Evolutionary conservation across 2,113 vertebrate genomes (phyloP), one percentile per base, ranked within the genome.

Genomic region (Cairina moschata): DNA sequence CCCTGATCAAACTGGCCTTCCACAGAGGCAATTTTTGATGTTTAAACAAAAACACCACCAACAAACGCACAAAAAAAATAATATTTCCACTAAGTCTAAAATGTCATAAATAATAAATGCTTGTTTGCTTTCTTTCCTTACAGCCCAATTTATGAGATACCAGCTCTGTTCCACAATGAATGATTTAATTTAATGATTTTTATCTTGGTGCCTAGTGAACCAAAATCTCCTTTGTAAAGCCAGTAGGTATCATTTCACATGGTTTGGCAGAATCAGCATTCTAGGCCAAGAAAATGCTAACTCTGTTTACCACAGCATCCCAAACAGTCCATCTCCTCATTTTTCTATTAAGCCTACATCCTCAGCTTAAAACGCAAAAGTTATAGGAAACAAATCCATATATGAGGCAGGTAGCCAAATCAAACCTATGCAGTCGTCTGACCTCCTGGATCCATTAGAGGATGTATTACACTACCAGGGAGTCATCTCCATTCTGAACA

Each of bases 1-100:
- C 54, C 54, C 78, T 89, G 54, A 97, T 84, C 66, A 83, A 88
- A 73, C 36, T 42, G 62, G 12, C n/a, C 67, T 95, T 85, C 83
- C n/a, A 74, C 5, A 88, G 34, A 92, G 34, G 5, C 26, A 32
- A 44, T 79, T 95, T 88, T 66, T 90, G 7, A 89, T 83, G 56
- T 72, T 55, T 44, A n/a, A 46, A 46, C 20, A 20, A 46, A 46
- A 46, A 4, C 46, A 48, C 46, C 46, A 48, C 18, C 46, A 81
- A 86, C 90, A 83, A 55, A 85, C 87, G 23, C 28, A 66, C 42
- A 29, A 80, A 85, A 20, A 69, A 85, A 90, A 66, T 40, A 40
- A 42, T 29, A 26, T 50, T 80, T 88, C 73, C 32, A n/a, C 17
- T 44, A 65, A 62, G 46, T 50, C 58, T 75, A 79, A 96, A 63